These are phyloP conservation scores for Chydorus sphaericus DNA, from an alignment of 2,888 invertebrate species.

Conservation along the genomic window DNA sequence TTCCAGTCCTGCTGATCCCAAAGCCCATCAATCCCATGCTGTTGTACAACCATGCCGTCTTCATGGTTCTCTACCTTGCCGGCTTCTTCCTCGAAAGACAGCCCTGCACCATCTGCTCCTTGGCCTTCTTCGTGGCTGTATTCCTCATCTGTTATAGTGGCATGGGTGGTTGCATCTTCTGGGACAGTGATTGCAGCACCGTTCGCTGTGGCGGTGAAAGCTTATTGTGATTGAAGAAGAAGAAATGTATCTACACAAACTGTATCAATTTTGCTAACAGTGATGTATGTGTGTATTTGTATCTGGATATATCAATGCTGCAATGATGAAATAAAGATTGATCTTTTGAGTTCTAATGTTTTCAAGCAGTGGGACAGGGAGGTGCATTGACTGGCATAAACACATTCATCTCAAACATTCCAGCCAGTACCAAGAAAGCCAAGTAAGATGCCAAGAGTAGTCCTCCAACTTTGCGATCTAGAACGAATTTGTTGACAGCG, in stretches of 20 bases:
- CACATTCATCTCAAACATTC: constrained; percentile 65
- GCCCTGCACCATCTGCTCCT: constrained; percentile 92
- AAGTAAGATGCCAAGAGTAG: constrained; percentile 49
- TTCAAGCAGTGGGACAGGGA: constrained; percentile 8
- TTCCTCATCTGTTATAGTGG: constrained; percentile 92
- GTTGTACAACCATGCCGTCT: constrained; percentile 92
- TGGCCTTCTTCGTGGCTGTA: constrained; percentile 85
- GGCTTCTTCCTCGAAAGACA: constrained; percentile 94
- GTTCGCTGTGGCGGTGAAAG: constrained; percentile 14
- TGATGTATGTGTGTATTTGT: too few species aligned
- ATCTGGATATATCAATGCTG: too few species aligned
- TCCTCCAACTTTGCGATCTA: constrained; percentile 52
- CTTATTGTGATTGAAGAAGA: background rate
- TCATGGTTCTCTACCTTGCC: constrained; percentile 87
- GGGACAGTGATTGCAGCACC: constrained; percentile 62
- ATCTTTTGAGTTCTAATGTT: background rate
- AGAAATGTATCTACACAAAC: background rate
- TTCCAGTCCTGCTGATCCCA: constrained; percentile 90
- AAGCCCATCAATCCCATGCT: constrained; percentile 94
- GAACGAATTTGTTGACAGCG: constrained; percentile 48
- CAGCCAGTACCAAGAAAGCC: constrained; percentile 56
- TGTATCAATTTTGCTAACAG: background rate
- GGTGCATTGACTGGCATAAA: constrained; percentile 83
- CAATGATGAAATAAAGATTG: background rate
- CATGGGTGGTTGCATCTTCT: constrained; percentile 84